Evolutionary conservation across 2,888 invertebrate genomes (phyloP).

Genomic region (Parnassius glacialis): DNA sequence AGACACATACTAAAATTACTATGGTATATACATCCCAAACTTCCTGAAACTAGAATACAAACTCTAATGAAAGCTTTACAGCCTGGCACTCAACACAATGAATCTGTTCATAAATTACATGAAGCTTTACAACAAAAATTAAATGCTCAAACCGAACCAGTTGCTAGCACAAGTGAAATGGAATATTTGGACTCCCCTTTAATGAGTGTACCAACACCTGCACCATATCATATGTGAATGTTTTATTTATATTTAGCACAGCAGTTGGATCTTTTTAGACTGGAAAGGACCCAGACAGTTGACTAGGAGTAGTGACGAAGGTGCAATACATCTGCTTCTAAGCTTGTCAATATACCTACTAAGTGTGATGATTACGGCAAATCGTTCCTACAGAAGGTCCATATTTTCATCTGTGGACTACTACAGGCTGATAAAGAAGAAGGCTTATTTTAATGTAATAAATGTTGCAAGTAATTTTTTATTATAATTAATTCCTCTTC

Average conservation of each 20-base stretch:
- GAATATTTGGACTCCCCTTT: slow-evolving; percentile 91
- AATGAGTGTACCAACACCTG: slow-evolving; percentile 92
- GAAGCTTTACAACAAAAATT: slow-evolving; percentile 90
- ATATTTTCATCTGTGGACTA: no score
- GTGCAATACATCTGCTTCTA: no score
- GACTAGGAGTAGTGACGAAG: no score
- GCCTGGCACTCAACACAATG: slow-evolving; percentile 89
- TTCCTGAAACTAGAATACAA: slow-evolving; percentile 89
- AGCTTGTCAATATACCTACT: no score
- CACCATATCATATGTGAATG: slow-evolving; percentile 75
- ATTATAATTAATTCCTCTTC: no score
- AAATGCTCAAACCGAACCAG: slow-evolving; percentile 84
- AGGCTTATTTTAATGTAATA: no score
- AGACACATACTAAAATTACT: slow-evolving; percentile 94
- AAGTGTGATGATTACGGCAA: no score
- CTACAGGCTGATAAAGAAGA: no score
- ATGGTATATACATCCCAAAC: slow-evolving; percentile 93
- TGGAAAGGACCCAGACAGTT: no score
- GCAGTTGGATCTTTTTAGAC: no score
- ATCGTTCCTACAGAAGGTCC: no score
- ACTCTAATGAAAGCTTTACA: slow-evolving; percentile 90
- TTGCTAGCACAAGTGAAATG: slow-evolving; percentile 82
- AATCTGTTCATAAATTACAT: slow-evolving; percentile 90
- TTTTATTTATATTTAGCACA: background rate
- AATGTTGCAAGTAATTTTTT: no score